phyloP scores from a whole-genome alignment of 2,888 invertebrate species.

The Salpingus planirostris region DNA sequence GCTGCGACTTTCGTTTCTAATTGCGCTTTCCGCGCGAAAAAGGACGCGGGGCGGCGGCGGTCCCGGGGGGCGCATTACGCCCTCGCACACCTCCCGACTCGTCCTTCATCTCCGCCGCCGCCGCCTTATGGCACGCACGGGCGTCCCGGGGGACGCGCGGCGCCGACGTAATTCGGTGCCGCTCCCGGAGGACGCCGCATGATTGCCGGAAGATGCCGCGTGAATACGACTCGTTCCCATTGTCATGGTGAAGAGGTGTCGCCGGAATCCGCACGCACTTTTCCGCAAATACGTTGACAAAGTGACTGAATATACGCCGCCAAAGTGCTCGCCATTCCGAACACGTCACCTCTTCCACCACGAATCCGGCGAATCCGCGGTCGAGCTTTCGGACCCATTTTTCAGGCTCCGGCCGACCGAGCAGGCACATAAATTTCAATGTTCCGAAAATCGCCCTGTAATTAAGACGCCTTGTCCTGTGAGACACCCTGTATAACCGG shows the following conservation, averaged over 20 bases:
- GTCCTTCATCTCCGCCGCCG: slow-evolving; percentile 30
- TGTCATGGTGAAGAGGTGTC: slow-evolving; percentile 33
- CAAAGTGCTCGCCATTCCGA: too few species aligned
- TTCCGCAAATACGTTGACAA: slow-evolving; percentile 17
- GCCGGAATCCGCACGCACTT: slow-evolving; percentile 17
- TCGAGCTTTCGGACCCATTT: too few species aligned
- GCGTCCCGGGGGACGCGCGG: slow-evolving; percentile 27
- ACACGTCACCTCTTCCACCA: too few species aligned
- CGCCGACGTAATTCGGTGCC: slow-evolving; percentile 39
- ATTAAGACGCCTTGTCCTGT: too few species aligned
- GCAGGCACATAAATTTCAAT: too few species aligned
- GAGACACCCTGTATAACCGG: too few species aligned
- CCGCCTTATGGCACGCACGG: slow-evolving; percentile 34
- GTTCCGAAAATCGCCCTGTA: too few species aligned
- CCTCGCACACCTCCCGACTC: slow-evolving; percentile 34
- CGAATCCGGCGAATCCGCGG: too few species aligned
- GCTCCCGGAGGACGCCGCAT: slow-evolving; percentile 36
- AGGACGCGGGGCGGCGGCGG: too few species aligned
- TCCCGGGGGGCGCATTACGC: slow-evolving; percentile 38
- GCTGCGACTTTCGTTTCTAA: too few species aligned
- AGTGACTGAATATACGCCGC: too few species aligned
- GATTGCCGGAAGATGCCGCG: slow-evolving; percentile 39
- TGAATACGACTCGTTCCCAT: slow-evolving; percentile 37
- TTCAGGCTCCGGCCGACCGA: too few species aligned
- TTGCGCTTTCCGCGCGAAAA: slow-evolving; percentile 37